These are phyloP conservation scores for Coptodon bakossiorum DNA, from an alignment of 2,113 vertebrate genomes.

Conservation along the genomic window DNA sequence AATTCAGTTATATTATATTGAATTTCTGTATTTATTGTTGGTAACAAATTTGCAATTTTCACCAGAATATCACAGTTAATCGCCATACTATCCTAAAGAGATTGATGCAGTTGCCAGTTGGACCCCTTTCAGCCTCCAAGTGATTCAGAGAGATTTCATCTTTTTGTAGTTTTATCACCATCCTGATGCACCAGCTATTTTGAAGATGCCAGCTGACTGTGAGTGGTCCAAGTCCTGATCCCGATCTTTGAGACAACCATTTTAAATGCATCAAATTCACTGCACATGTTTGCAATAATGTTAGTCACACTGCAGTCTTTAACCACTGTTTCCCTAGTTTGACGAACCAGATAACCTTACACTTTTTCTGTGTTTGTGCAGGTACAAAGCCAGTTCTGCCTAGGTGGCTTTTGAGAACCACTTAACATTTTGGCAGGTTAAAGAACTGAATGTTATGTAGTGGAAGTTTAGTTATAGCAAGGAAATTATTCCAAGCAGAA, in stretches of 20 bases:
- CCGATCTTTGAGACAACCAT: accelerated
- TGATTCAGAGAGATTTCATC: background rate
- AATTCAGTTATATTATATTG: background rate
- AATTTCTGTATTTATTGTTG: background rate
- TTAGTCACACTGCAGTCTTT: background rate
- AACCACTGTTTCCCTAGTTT: background rate
- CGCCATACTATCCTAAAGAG: background rate
- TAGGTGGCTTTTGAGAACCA: background rate
- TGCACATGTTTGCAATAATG: background rate
- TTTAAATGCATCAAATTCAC: background rate
- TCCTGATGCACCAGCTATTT: background rate
- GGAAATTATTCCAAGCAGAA: background rate
- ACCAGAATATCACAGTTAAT: background rate
- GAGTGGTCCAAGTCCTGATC: background rate
- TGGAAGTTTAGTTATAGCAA: background rate
- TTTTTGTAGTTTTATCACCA: background rate
- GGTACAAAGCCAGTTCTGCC: background rate
- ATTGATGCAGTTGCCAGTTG: background rate
- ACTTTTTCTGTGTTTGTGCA: background rate
- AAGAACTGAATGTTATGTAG: background rate
- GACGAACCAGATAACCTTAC: background rate
- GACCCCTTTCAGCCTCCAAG: background rate
- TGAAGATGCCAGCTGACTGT: background rate
- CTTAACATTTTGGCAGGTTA: background rate
- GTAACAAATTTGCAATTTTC: background rate